phyloP scores from a whole-genome alignment of 2,888 invertebrate species.

The Acronicta psi region DNA sequence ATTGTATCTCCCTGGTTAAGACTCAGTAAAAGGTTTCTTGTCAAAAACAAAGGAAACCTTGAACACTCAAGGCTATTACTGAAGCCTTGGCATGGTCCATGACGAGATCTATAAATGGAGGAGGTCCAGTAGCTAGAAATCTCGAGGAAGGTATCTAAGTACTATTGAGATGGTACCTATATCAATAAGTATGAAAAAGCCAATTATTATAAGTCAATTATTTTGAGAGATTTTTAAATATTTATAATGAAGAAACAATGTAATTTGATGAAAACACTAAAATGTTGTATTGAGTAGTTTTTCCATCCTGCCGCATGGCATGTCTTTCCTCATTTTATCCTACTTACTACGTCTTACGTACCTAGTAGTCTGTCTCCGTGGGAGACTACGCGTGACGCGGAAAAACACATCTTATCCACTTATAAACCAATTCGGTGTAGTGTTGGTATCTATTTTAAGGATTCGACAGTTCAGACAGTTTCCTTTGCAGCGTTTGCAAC shows the following conservation, averaged over 20 bases:
- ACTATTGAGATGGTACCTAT: no score
- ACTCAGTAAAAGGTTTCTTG: not conserved
- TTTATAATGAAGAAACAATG: no score
- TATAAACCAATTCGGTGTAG: conserved; percentile 8
- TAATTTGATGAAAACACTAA: no score
- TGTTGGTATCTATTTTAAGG: conserved; percentile 14
- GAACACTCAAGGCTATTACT: not conserved
- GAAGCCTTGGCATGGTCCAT: not conserved
- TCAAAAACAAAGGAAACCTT: not conserved
- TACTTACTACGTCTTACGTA: no score
- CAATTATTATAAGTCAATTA: no score
- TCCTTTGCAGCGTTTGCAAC: not conserved
- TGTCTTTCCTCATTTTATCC: not conserved
- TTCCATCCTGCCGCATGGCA: no score
- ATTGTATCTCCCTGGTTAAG: not conserved
- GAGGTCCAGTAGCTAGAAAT: no score
- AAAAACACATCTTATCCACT: conserved; percentile 41
- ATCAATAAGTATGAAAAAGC: no score
- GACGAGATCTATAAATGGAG: conserved; percentile 16
- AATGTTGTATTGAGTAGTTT: no score
- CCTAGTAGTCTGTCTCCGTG: conserved; percentile 25
- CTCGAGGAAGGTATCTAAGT: no score
- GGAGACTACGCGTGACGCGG: conserved; percentile 31
- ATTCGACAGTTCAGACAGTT: conserved; percentile 4
- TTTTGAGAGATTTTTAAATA: no score